A percentile compares a stretch with the other conserved stretches of the same genome.
Evolutionary conservation across 2,797 vertebrate genomes (phyloP).

Genomic region (Ptychobarbus kaznakovi): DNA sequence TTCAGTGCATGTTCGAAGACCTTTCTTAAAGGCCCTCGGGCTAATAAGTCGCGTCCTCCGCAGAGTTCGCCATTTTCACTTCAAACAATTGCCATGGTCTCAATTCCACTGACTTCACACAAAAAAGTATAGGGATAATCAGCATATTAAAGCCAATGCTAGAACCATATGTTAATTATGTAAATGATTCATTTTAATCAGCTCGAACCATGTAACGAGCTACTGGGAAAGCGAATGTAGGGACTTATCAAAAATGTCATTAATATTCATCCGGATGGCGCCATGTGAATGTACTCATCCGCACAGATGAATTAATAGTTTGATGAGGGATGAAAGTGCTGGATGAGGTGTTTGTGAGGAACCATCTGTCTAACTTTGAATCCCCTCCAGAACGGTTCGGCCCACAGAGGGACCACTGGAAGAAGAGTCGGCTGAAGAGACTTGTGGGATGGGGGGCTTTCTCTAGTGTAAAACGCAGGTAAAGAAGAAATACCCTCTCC

Average conservation of each 20-base stretch:
- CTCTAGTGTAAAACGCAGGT: slow-evolving; percentile 28
- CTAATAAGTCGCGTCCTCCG: slow-evolving; percentile 74
- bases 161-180: slow-evolving; percentile 99
- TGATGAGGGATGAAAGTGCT: slow-evolving; percentile 94
- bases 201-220: slow-evolving; percentile 94
- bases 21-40: slow-evolving; percentile 71
- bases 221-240: slow-evolving; percentile 91
- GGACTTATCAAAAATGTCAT: slow-evolving; percentile 95
- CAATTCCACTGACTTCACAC: slow-evolving; percentile 88
- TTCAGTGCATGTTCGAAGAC: slow-evolving; percentile 69
- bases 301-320: slow-evolving; percentile 95
- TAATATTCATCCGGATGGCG: slow-evolving; percentile 91
- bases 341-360: slow-evolving; percentile 84
- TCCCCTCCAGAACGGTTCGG: slow-evolving; percentile 74
- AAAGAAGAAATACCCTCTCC: neutral
- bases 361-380: slow-evolving; percentile 88
- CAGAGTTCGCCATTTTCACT: slow-evolving; percentile 83
- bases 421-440: slow-evolving; percentile 52
- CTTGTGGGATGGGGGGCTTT: neutral
- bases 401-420: slow-evolving; percentile 55
- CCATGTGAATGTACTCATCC: slow-evolving; percentile 86
- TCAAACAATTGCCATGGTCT: slow-evolving; percentile 87
- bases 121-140: slow-evolving; percentile 86
- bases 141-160: slow-evolving; percentile 93
- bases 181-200: slow-evolving; percentile 98